Conservation (phyloP, 1,140 invertebrate genomes). For the Phymastichus coffea region DNA sequence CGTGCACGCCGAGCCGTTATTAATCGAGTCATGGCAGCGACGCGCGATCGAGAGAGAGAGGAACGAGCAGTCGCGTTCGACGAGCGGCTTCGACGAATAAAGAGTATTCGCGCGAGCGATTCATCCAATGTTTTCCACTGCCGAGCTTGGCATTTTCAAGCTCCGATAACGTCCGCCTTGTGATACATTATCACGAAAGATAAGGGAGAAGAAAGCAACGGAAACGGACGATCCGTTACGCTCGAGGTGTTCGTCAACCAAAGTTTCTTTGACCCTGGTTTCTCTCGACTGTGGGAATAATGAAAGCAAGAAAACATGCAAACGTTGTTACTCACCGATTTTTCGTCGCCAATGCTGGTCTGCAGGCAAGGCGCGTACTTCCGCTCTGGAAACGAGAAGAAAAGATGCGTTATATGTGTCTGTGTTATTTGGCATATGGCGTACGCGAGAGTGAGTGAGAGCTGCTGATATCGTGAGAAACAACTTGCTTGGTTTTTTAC, state of each 20-base stretch:
- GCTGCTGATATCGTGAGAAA: too few species aligned
- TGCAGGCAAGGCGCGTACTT: background rate
- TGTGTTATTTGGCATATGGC: too few species aligned
- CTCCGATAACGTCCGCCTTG: too few species aligned
- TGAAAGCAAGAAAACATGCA: background rate
- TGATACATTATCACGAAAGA: background rate
- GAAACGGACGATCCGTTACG: too few species aligned
- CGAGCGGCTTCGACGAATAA: slow-evolving; percentile 20
- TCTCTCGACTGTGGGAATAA: slow-evolving; percentile 18
- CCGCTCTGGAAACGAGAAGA: background rate
- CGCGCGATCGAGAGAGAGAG: slow-evolving; percentile 37
- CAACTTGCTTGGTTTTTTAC: too few species aligned
- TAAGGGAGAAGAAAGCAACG: background rate
- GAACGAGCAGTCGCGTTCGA: slow-evolving; percentile 29
- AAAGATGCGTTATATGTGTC: too few species aligned
- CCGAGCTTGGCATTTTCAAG: too few species aligned
- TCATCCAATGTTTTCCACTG: background rate
- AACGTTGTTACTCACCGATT: background rate
- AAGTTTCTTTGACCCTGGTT: slow-evolving; percentile 23
- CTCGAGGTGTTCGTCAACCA: too few species aligned
- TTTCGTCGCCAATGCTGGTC: too few species aligned
- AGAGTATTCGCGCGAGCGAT: background rate
- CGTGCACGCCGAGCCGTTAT: slow-evolving; percentile 46
- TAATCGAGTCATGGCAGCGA: slow-evolving; percentile 52
- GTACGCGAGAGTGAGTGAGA: too few species aligned